A percentile compares a stretch with the other conserved stretches of the same genome.
These are phyloP conservation scores for Ellobium chinense DNA, from an alignment of 2,888 invertebrate genomes.

Conservation along the genomic window DNA sequence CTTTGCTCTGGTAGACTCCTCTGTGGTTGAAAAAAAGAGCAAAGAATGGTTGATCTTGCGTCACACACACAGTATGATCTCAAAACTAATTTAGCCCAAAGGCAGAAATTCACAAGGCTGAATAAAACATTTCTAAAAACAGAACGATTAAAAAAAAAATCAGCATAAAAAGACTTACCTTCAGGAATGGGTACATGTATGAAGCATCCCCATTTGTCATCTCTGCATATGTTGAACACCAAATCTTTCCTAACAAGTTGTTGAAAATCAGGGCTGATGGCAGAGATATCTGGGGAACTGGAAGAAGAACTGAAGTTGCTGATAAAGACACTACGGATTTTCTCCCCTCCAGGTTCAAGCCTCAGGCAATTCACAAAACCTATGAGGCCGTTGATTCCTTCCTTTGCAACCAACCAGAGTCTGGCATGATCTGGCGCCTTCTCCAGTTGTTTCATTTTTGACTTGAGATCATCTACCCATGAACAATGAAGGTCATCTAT, in stretches of 20 bases:
- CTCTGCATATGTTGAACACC: conserved; percentile 90
- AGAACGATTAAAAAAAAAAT: no score
- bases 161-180: no score
- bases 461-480: conserved; percentile 91
- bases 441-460: conserved; percentile 82
- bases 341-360: conserved; percentile 90
- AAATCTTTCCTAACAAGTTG: conserved; percentile 84
- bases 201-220: conserved; percentile 91
- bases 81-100: no score
- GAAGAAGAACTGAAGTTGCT: conserved; percentile 66
- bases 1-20: conserved; percentile 71
- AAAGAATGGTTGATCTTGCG: no score
- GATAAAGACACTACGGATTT: conserved; percentile 85
- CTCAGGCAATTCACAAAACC: conserved; percentile 95
- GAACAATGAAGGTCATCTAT: conserved; percentile 59
- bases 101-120: no score
- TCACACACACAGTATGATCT: no score
- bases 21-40: conserved; percentile 6
- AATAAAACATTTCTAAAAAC: no score
- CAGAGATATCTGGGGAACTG: conserved; percentile 27
- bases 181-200: conserved; percentile 86
- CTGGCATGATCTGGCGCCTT: conserved; percentile 81
- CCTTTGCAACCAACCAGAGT: conserved; percentile 84
- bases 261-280: conserved; percentile 52
- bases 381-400: conserved; percentile 87